Percentiles rank a stretch among this genome's conserved stretches.
Conservation (phyloP, 2,888 invertebrate genomes). For the Campaea margaritaria region DNA sequence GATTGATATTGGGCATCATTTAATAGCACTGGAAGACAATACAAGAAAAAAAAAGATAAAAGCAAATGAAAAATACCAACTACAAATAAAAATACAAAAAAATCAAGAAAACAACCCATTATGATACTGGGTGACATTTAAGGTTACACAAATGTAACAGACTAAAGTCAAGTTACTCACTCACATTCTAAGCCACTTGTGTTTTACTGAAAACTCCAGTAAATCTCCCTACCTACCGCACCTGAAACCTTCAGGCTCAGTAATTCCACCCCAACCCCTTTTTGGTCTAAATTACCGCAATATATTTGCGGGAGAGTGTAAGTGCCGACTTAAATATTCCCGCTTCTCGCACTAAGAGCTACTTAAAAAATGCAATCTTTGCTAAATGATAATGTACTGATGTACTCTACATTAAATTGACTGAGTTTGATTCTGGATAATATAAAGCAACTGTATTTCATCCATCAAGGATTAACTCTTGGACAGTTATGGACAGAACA, state of each 20-base stretch:
- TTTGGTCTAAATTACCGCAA: slow-evolving; percentile 65
- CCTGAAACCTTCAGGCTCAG: slow-evolving; percentile 32
- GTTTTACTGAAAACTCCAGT: slow-evolving; percentile 19
- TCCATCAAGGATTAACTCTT: too few species aligned
- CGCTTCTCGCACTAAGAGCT: slow-evolving; percentile 47
- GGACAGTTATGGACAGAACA: too few species aligned
- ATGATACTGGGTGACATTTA: too few species aligned
- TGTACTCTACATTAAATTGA: slow-evolving; percentile 8
- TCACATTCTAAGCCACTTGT: slow-evolving; percentile 18
- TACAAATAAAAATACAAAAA: too few species aligned
- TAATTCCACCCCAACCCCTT: slow-evolving; percentile 50
- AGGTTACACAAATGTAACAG: background rate
- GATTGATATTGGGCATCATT: too few species aligned
- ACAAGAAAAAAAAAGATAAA: too few species aligned
- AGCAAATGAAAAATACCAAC: too few species aligned
- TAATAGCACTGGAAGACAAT: too few species aligned
- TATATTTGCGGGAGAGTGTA: slow-evolving; percentile 70
- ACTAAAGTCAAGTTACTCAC: slow-evolving; percentile 3
- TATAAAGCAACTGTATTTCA: too few species aligned
- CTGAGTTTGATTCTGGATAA: background rate
- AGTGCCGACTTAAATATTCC: slow-evolving; percentile 72
- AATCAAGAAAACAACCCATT: too few species aligned
- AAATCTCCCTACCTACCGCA: slow-evolving; percentile 30
- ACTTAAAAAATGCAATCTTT: slow-evolving; percentile 51
- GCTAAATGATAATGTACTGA: slow-evolving; percentile 28